Conservation (phyloP, 2,113 vertebrate species). For the Heterocephalus glaber region DNA sequence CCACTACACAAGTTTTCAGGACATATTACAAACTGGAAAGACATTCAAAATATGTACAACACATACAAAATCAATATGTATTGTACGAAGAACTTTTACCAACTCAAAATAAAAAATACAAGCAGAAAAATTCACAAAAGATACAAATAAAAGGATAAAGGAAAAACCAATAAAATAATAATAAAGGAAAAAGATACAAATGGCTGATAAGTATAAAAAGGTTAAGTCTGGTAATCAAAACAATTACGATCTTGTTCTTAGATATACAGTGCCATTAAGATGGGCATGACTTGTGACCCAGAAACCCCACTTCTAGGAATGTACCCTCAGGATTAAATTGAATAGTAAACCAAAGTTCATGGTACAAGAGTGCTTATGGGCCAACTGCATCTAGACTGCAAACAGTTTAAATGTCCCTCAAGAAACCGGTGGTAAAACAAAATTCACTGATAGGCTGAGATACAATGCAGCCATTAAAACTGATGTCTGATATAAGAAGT, state of each 20-base stretch:
- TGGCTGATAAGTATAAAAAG: not conserved
- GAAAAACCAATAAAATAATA: not conserved
- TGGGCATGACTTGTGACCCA: not conserved
- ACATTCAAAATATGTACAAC: not conserved
- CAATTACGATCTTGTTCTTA: not conserved
- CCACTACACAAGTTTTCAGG: not conserved
- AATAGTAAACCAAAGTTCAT: not conserved
- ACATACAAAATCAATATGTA: not conserved
- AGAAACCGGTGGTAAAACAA: not conserved
- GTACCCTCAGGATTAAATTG: not conserved
- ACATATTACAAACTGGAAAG: not conserved
- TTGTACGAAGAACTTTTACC: conserved; percentile 4
- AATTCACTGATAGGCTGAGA: not conserved
- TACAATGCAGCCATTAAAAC: not conserved
- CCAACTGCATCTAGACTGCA: not conserved
- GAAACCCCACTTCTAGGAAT: not conserved
- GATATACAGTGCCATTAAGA: not conserved
- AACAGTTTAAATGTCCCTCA: not conserved
- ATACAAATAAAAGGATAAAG: conserved; percentile 8
- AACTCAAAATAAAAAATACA: not conserved
- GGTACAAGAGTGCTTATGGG: not conserved
- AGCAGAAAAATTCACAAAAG: not conserved
- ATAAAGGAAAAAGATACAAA: not conserved
- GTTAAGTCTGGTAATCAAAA: not conserved
- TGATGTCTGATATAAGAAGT: not conserved